A percentile compares a stretch with the other conserved stretches of the same genome.
Evolutionary conservation across 2,888 invertebrate genomes (phyloP).

Genomic region (Minunthozetes semirufus): DNA sequence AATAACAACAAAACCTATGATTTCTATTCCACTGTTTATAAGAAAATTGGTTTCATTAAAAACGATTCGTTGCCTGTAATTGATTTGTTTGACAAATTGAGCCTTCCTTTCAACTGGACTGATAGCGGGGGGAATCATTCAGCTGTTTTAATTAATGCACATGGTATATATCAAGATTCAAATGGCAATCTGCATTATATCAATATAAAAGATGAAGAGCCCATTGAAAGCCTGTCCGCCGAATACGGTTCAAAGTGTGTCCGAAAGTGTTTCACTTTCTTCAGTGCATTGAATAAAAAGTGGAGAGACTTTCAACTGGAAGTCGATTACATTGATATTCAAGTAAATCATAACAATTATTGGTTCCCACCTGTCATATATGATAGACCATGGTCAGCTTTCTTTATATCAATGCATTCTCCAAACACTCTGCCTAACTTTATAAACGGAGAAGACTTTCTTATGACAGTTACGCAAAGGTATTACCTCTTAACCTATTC

Average conservation of each 20-base stretch:
- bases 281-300: background rate
- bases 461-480: background rate
- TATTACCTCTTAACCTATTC: background rate
- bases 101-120: background rate
- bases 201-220: background rate
- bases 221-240: background rate
- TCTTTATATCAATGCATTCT: background rate
- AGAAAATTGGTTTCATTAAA: background rate
- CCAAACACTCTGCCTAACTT: background rate
- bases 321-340: background rate
- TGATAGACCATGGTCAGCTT: background rate
- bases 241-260: background rate
- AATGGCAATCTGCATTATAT: too few species aligned
- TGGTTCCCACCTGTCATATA: background rate
- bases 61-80: background rate
- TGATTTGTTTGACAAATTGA: background rate
- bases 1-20: background rate
- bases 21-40: background rate
- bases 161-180: background rate
- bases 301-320: background rate
- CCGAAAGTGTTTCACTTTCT: constrained; percentile 14
- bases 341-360: background rate
- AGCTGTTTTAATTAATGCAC: background rate
- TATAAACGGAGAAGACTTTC: background rate
- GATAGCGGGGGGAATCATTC: background rate